A percentile compares a stretch with the other conserved stretches of the same genome.
phyloP scores from a whole-genome alignment of 92 coral and sea anemone genomes.

The Micromussa lordhowensis region DNA sequence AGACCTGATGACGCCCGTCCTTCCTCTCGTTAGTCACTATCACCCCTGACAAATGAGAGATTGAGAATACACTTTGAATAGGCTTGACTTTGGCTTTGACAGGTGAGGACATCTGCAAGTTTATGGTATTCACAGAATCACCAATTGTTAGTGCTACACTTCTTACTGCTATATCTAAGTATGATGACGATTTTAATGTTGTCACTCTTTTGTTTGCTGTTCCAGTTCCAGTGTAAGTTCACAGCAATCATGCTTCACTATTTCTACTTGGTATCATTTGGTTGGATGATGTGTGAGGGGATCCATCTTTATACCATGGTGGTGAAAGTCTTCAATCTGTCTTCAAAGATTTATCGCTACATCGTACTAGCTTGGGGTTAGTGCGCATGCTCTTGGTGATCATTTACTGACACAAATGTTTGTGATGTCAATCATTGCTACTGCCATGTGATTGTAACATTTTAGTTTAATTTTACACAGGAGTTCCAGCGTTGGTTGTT shows the following conservation, averaged over 20 bases:
- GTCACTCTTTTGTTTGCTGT: background rate
- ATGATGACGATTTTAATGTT: background rate
- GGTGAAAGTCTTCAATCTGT: slow-evolving; percentile 88
- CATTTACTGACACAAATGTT: background rate
- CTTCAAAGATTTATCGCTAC: slow-evolving; percentile 78
- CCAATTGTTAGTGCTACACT: too few species aligned
- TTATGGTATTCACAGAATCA: too few species aligned
- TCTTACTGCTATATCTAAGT: too few species aligned
- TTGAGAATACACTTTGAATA: too few species aligned
- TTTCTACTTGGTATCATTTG: slow-evolving; percentile 90
- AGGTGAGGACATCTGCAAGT: too few species aligned
- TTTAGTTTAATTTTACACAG: slow-evolving; percentile 37
- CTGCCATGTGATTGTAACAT: background rate
- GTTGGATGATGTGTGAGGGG: slow-evolving; percentile 95
- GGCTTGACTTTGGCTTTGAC: too few species aligned
- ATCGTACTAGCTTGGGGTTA: slow-evolving; percentile 89
- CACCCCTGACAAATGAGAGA: too few species aligned
- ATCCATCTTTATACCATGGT: slow-evolving; percentile 92
- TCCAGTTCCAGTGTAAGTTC: slow-evolving; percentile 74
- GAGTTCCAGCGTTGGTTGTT: slow-evolving; percentile 74
- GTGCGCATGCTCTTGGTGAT: background rate
- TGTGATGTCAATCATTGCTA: background rate
- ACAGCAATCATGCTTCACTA: slow-evolving; percentile 88
- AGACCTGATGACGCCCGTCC: too few species aligned
- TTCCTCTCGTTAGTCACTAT: too few species aligned